phyloP scores from a whole-genome alignment of 2,113 vertebrate genomes.

The Sula dactylatra region DNA sequence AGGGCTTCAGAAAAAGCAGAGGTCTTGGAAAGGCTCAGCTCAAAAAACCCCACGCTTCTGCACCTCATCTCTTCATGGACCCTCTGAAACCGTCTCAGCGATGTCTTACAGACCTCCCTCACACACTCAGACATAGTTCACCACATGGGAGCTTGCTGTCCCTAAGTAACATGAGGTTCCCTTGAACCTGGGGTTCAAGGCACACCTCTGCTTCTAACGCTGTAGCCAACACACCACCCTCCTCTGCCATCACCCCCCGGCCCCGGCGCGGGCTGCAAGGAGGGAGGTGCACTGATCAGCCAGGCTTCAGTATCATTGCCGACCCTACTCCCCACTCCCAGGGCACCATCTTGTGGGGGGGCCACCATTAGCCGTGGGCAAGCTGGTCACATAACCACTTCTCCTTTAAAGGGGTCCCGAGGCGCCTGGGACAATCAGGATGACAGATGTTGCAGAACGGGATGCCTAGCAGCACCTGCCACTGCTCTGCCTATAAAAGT shows the following conservation, averaged over 20 bases:
- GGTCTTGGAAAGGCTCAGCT: background rate
- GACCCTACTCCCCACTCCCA: no score
- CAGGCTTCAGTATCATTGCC: fast-evolving
- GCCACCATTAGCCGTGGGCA: fast-evolving
- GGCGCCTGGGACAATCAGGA: background rate
- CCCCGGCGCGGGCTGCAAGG: no score
- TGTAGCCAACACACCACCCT: no score
- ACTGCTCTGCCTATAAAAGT: background rate
- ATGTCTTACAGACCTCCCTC: background rate
- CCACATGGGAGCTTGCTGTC: background rate
- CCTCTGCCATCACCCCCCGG: no score
- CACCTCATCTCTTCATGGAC: background rate
- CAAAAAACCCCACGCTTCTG: background rate
- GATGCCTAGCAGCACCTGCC: background rate
- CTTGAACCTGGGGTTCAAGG: background rate
- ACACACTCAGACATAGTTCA: no score
- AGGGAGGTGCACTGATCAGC: no score
- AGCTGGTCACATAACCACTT: background rate
- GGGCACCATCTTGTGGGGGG: background rate
- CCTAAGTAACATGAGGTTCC: no score
- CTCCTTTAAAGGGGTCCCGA: background rate
- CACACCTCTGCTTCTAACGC: no score
- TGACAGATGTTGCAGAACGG: background rate
- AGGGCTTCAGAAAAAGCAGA: background rate
- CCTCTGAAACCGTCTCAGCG: background rate